phyloP scores from a whole-genome alignment of 2,888 invertebrate species.

The Pyrrhia umbra region DNA sequence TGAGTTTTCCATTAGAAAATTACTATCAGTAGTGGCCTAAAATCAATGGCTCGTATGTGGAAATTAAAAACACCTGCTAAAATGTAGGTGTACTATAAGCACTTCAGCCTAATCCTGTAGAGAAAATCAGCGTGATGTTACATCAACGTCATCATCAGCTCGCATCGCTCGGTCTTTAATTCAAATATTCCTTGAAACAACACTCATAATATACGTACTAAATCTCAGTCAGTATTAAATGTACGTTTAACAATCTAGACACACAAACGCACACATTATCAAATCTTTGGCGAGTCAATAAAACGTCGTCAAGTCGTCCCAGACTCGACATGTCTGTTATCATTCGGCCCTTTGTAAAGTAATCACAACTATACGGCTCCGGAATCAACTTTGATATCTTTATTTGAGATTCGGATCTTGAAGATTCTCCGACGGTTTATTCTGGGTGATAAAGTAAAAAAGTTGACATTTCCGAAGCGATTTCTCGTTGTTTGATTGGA shows the following conservation, averaged over 20 bases:
- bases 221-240: no score
- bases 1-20: no score
- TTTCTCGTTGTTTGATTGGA: conserved; percentile 9
- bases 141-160: no score
- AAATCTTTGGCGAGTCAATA: conserved; percentile 15
- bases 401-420: conserved; percentile 37
- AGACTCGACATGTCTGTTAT: conserved; percentile 30
- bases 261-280: neutral
- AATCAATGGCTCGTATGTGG: no score
- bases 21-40: no score
- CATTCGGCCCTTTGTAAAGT: conserved; percentile 39
- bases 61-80: no score
- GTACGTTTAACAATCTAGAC: neutral
- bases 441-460: conserved; percentile 23
- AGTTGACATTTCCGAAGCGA: conserved; percentile 18
- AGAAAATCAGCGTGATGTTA: no score
- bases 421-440: conserved; percentile 13
- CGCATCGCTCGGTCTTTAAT: no score
- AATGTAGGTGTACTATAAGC: no score
- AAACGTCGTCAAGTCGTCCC: conserved; percentile 29
- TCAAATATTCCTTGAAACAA: no score
- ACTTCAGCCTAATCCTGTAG: no score
- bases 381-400: conserved; percentile 39
- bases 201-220: no score
- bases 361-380: conserved; percentile 31